A percentile compares a stretch with the other conserved stretches of the same genome.
Conservation (phyloP, 2,113 vertebrate species). For the Parus major region DNA sequence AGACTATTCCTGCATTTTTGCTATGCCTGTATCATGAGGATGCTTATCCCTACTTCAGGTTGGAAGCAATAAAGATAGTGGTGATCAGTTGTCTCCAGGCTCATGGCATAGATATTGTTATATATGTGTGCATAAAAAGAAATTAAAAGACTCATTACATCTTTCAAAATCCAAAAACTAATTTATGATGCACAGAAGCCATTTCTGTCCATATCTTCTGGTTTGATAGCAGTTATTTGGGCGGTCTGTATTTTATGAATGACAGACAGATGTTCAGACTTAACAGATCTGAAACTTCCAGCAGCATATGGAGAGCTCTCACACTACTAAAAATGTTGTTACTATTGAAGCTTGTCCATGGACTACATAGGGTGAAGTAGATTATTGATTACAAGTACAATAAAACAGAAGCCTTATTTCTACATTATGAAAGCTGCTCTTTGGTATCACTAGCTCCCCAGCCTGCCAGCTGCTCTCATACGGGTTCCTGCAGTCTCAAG, state of each 20-base stretch:
- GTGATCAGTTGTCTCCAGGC: not conserved
- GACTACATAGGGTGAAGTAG: not conserved
- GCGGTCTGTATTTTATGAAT: not conserved
- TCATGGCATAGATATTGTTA: not conserved
- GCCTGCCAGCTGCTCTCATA: not conserved
- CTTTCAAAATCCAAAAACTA: not conserved
- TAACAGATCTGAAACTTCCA: not conserved
- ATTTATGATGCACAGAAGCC: not conserved
- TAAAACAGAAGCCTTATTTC: not conserved
- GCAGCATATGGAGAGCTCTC: not conserved
- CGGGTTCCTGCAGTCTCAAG: rapidly evolving
- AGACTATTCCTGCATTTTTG: not conserved
- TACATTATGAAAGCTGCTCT: not conserved
- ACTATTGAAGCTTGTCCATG: not conserved
- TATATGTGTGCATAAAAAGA: not conserved
- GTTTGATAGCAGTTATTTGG: not conserved
- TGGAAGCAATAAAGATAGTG: not conserved
- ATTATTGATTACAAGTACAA: not conserved
- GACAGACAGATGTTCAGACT: not conserved
- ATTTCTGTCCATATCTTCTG: not conserved
- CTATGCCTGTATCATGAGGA: not conserved
- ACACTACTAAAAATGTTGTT: not conserved
- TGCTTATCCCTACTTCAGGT: not conserved
- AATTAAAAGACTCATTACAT: rapidly evolving
- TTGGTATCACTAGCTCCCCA: not conserved